Evolutionary conservation across 2,888 invertebrate species (phyloP), one percentile per base, ranked within the genome.

Genomic region (Timema cristinae): DNA sequence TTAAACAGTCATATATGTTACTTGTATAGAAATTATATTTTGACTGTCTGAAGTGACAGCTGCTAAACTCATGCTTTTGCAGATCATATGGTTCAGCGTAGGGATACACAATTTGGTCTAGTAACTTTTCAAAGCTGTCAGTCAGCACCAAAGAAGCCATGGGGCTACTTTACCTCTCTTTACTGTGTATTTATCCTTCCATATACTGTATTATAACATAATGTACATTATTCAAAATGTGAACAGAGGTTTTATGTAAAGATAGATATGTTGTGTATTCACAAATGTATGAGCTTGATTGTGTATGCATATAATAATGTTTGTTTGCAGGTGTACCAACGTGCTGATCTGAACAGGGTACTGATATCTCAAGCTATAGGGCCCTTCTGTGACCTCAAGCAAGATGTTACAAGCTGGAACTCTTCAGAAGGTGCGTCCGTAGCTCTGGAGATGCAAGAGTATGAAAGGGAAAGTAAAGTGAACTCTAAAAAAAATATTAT

Each of bases 361-460:
- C 84, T 90, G 13, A 89, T 91, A 89, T 91, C 91, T n/a, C 86
- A 90, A 84, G 93, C 97, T 0, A 89, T 96, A 71, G 97, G 97
- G 6, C 93, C 97, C 0, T 95, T 91, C 78, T 98, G 98, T 80
- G 91, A 93, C 79, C 84, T 95, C 32, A 90, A 89, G 71, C 98
- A 98, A 84, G 93, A 93, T 78, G 96, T 98, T 0, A 89, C 90
- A 1, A 95, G 95, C 66, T 92, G 88, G 86, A 93, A 93, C 81
- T 91, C 92, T 78, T 91, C 92, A 0, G 93, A 97, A 81, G 98
- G 98, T 69, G 97, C 98, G 16, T 93, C 95, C 67, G 97, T 97
- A 75, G 90, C 94, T 61, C 83, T 98, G 16, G 92, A 93, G 79
- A 92, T 98, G 88, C 89, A 91, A 76, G 98, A 95, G 83, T 94